Evolutionary conservation across 2,888 invertebrate species (phyloP), one percentile per base, ranked within the genome.

Genomic region (Thereva nobilitata): DNA sequence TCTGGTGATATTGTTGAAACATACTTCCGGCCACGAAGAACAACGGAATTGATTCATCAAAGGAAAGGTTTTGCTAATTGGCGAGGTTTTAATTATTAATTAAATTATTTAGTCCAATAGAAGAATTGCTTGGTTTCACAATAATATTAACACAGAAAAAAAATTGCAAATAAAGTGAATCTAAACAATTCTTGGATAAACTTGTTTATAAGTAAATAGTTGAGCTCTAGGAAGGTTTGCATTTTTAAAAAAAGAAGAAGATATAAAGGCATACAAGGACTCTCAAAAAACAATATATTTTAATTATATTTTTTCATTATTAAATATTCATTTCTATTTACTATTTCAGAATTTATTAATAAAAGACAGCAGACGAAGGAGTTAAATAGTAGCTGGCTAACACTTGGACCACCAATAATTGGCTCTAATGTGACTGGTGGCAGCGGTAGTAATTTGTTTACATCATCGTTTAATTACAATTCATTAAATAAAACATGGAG

Each of bases 11-110:
- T 90, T 67, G 86, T 89, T 0, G 86, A 86, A 55, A 88, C 85
- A 73, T 92, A 92, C 77, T 91, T 92, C 79, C 88, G 89, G 74
- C 86, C 89, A 9, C 84, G 85, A 76, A 78, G 89, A 73, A 86
- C 86, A 23, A 55, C 83, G 57, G 85, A 87, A 73, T 78, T 89
- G 41, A 78, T 88, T 4, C 84, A 83, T 71, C 84, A 86, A 73
- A 80, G 79, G 63, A 82, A 83, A 74, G 83, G 83, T 67, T 82
- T 63, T 34, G 49, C 37, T 37, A 59, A 12, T 9, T 59, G 59
- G 59, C 45, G 49, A 38, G 59, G 59, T 59, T 35, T 12, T 12
- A 34, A 9, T 6, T 34, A 35, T 5, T 23, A 5, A 34, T 34
- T 35, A 49, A 10, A 12, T 49, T 9, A 6, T 35, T 3, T 8